A percentile compares a stretch with the other conserved stretches of the same genome.
These are phyloP conservation scores for Julus scandinavius DNA, from an alignment of 2,888 invertebrate genomes.

Conservation along the genomic window DNA sequence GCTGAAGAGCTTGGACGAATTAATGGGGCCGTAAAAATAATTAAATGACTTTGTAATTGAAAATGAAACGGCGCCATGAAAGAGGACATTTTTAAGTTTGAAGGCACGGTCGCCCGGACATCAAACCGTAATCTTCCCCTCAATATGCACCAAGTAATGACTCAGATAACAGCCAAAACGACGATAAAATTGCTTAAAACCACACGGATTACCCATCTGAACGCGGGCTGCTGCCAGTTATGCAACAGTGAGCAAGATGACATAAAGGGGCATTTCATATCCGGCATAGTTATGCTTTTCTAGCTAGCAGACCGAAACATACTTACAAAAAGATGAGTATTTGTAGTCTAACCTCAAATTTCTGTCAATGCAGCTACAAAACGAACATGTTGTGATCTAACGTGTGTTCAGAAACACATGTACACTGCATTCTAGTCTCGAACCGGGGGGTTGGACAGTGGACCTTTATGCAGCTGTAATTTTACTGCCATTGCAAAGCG, in stretches of 20 bases:
- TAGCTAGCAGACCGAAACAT: background rate
- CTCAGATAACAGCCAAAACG: conserved; percentile 6
- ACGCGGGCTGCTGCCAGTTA: conserved; percentile 13
- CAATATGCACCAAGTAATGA: conserved; percentile 27
- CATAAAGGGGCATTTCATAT: conserved; percentile 29
- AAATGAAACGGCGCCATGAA: conserved; percentile 8
- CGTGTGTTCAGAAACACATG: too few relatives aligned
- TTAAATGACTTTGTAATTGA: conserved; percentile 32
- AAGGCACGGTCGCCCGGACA: background rate
- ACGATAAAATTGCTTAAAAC: conserved; percentile 26
- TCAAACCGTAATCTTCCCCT: conserved; percentile 19
- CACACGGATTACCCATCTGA: background rate
- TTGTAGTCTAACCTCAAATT: background rate
- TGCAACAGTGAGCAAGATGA: conserved; percentile 13
- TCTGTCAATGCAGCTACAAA: background rate
- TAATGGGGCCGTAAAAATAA: conserved; percentile 19
- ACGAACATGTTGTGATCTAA: too few relatives aligned
- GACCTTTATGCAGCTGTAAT: too few relatives aligned
- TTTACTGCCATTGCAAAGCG: too few relatives aligned
- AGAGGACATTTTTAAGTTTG: conserved; percentile 10
- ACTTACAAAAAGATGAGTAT: background rate
- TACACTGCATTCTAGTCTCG: too few relatives aligned
- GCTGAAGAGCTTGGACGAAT: conserved; percentile 33
- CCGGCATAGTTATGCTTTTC: conserved; percentile 9
- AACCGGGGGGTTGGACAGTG: too few relatives aligned